Percentiles rank a stretch among this genome's conserved stretches.
Conservation (phyloP, 2,113 vertebrate species). For the Centrocercus urophasianus region DNA sequence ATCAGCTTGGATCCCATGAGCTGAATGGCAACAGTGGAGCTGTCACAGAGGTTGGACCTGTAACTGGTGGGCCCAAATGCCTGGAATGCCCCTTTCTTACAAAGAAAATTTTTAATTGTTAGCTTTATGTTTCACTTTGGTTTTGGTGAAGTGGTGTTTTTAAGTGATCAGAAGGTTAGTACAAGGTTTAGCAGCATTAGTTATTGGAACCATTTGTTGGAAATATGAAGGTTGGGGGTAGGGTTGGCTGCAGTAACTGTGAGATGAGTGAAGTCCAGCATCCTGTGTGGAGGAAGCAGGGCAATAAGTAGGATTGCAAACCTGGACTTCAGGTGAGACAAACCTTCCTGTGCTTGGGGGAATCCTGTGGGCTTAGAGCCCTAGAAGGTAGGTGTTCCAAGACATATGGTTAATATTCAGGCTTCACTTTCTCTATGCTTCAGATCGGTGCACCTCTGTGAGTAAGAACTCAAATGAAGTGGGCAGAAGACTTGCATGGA, state of each 20-base stretch:
- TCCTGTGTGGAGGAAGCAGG: background rate
- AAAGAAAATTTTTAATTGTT: background rate
- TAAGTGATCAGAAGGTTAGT: background rate
- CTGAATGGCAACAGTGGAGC: background rate
- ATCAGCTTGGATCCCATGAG: background rate
- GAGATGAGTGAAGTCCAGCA: background rate
- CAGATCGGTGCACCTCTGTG: background rate
- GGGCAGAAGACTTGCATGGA: background rate
- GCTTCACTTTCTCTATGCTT: background rate
- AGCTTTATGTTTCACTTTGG: background rate
- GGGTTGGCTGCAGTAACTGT: background rate
- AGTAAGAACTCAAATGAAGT: background rate
- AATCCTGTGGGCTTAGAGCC: background rate
- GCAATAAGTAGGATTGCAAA: background rate
- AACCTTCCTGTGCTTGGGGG: background rate
- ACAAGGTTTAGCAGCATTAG: too few species aligned
- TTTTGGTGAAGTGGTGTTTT: background rate
- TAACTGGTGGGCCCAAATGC: background rate
- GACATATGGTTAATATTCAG: background rate
- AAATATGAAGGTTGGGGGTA: background rate
- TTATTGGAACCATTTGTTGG: background rate
- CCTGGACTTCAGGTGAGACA: background rate
- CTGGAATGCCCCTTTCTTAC: background rate
- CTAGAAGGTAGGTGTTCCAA: background rate
- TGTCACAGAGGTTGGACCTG: background rate